Percentiles rank a stretch among this genome's conserved stretches.
Evolutionary conservation across 2,113 vertebrate species (phyloP).

Genomic region (Hippolais icterina): DNA sequence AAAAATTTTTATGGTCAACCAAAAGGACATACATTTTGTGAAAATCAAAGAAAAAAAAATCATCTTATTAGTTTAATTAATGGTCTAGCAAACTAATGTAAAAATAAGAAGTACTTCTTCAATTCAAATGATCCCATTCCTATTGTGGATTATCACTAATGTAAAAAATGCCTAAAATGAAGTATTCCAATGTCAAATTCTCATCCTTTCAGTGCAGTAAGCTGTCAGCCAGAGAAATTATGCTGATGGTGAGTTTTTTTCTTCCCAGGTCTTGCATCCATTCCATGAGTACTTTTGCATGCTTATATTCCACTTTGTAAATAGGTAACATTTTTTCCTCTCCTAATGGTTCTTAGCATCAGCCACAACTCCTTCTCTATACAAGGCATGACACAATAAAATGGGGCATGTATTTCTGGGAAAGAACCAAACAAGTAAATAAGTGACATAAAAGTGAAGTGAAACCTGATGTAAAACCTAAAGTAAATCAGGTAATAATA

Average conservation of each 20-base stretch:
- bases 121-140: neutral
- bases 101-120: neutral
- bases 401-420: neutral
- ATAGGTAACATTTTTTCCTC: neutral
- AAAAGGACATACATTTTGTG: neutral
- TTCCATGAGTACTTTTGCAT: neutral
- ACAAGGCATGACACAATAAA: neutral
- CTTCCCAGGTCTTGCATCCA: neutral
- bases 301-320: neutral
- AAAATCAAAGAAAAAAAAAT: neutral
- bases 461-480: neutral
- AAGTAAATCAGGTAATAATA: neutral
- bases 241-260: neutral
- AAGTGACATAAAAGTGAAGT: neutral
- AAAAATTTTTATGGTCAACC: neutral
- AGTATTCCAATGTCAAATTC: neutral
- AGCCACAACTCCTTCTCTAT: neutral
- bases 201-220: neutral
- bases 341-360: neutral
- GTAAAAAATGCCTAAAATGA: neutral
- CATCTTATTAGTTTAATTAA: neutral
- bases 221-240: neutral
- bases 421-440: neutral
- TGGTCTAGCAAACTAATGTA: neutral
- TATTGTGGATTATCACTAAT: neutral